Base-by-base conservation (phyloP, 2,888 invertebrate species). In the Eilema depressum region DNA sequence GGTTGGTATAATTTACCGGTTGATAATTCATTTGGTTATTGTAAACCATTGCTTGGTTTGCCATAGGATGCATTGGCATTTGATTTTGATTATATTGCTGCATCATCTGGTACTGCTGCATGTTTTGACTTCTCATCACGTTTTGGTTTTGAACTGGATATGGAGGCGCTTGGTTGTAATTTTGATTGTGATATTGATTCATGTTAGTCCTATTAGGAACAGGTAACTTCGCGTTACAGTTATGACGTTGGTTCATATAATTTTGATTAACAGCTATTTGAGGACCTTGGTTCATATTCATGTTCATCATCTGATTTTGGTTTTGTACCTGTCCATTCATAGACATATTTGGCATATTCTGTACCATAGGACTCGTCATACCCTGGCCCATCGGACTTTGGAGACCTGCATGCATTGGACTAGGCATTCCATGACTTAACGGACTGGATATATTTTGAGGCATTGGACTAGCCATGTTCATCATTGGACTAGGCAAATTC, bases 351-450 rank as follows among this genome's bases (percentile, higher is more conserved):
- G 91, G 83, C 86, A 93, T 92, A 68, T 94, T 95, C 83, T 92
- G 95, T 11, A 92, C 85, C 93, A 95, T 93, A 0, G 93, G 92
- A 79, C 92, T 94, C 3, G 91, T 82, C 84, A 94, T 89, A 0
- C 93, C 92, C 80, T 91, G 93, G 57, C 91, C 89, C 93, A 95
- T 93, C 0, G 94, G 94, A 74, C 94, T 94, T 72, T 93, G 93
- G 64, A 94, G 77, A 0, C 93, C 92, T 47, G 93, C 93, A 75
- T 93, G 93, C 93, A 94, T 92, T 0, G 94, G 94, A 81, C 95
- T 95, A 0, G 92, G 91, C 89, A 95, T 94, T 1, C 94, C 94
- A 68, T 94, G 95, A 57, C 93, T 92, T 89, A 94, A 90, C 0
- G 94, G 95, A 75, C 92, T 92, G 3, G 91, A 85, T 68, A 90